A percentile compares a stretch with the other conserved stretches of the same genome.
Conservation (phyloP, 35 echinoderm and acorn worm species). For the Amphiura filiformis region DNA sequence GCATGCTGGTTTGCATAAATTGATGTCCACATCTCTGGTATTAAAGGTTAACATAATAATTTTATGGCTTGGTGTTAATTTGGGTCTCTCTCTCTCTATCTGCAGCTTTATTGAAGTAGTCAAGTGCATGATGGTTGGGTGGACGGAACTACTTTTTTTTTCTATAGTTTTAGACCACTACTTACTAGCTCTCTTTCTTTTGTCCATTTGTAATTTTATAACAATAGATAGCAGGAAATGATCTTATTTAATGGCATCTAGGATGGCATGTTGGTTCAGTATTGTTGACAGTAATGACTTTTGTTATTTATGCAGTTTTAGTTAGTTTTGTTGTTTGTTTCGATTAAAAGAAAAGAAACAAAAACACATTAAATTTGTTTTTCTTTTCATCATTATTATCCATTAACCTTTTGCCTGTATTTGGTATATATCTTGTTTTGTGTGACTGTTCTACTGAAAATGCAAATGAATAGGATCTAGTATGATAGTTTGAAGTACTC, state of each 20-base stretch:
- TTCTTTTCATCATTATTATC: too few relatives aligned
- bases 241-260: neutral
- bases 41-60: conserved; percentile 10
- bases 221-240: conserved; percentile 9
- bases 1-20: conserved; percentile 7
- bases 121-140: neutral
- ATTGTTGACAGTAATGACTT: neutral
- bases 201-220: neutral
- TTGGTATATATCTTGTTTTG: too few relatives aligned
- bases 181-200: neutral
- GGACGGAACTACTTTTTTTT: conserved; percentile 6
- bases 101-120: too few relatives aligned
- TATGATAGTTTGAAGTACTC: too few relatives aligned
- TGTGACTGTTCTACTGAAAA: too few relatives aligned
- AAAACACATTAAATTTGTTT: too few relatives aligned
- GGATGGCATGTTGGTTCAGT: neutral
- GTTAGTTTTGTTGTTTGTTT: neutral
- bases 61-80: conserved; percentile 4
- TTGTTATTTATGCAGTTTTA: neutral
- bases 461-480: too few relatives aligned
- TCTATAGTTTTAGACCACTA: too few relatives aligned
- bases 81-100: too few relatives aligned
- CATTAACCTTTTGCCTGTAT: too few relatives aligned
- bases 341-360: neutral
- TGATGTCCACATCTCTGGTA: conserved; percentile 2